These are phyloP conservation scores for Larimichthys crocea DNA, from an alignment of 2,113 vertebrate genomes.

Conservation along the genomic window DNA sequence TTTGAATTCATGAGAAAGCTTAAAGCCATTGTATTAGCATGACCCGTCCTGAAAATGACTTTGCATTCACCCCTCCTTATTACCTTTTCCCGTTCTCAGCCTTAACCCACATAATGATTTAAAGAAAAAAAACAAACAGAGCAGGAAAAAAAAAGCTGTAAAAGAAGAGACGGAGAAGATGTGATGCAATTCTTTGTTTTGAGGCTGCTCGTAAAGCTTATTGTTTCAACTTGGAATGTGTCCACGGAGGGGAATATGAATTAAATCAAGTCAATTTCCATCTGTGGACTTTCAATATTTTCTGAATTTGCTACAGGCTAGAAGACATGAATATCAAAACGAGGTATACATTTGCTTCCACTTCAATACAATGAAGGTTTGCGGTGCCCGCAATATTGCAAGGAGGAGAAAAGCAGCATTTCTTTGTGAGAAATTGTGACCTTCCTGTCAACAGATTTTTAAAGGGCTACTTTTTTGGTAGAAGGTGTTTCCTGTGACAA, in stretches of 20 bases:
- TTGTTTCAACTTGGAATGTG: conserved; percentile 27
- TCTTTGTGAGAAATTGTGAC: conserved; percentile 14
- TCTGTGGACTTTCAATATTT: conserved; percentile 36
- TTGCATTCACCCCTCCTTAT: conserved; percentile 34
- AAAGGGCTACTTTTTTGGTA: not conserved
- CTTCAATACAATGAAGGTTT: not conserved
- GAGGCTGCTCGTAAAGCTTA: conserved; percentile 6
- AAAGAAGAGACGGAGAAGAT: not conserved
- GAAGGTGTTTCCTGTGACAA: not conserved
- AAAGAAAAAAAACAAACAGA: conserved; percentile 2
- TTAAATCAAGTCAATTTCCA: conserved; percentile 27
- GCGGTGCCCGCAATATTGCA: not conserved
- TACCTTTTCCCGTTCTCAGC: not conserved
- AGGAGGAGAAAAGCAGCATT: not conserved
- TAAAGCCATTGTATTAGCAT: conserved; percentile 55
- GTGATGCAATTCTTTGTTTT: conserved; percentile 38
- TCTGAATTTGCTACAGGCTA: conserved; percentile 25
- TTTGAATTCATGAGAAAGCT: conserved; percentile 68
- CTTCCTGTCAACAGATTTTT: not conserved
- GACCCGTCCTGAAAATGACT: conserved; percentile 59
- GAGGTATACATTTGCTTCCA: not conserved
- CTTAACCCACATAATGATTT: conserved; percentile 39
- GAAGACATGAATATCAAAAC: conserved; percentile 26
- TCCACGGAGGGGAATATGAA: conserved; percentile 25
- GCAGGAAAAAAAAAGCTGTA: not conserved